Conservation (phyloP, 2,797 vertebrate species). For the Rhincodon typus region DNA sequence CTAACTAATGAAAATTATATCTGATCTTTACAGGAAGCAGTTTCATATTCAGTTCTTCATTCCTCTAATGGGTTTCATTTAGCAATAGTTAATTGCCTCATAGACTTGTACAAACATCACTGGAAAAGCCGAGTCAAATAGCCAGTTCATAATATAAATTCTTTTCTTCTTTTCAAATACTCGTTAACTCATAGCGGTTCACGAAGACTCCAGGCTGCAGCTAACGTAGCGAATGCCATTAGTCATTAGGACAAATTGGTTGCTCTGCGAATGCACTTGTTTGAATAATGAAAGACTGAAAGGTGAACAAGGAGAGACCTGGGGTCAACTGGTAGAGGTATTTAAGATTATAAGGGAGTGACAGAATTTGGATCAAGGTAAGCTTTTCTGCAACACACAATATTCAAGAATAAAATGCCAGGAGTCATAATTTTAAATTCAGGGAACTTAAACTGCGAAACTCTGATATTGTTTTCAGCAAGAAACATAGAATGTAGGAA, state of each 20-base stretch:
- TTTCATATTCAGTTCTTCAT: conserved; percentile 1
- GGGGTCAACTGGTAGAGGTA: background rate
- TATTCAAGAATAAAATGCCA: background rate
- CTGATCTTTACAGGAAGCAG: background rate
- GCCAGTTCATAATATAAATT: background rate
- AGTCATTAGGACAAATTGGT: background rate
- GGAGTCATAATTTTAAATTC: background rate
- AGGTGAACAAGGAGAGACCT: background rate
- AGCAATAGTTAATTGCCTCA: background rate
- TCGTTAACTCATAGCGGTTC: background rate
- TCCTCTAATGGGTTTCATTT: background rate
- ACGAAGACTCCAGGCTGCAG: background rate
- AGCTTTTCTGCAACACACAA: background rate
- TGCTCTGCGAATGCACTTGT: background rate
- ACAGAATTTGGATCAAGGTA: background rate
- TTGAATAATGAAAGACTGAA: background rate
- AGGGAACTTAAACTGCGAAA: background rate
- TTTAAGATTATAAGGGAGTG: background rate
- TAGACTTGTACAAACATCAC: background rate
- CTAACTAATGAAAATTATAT: background rate
- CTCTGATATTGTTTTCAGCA: background rate
- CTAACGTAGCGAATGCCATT: background rate
- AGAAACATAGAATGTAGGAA: too few species aligned
- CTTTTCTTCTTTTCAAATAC: background rate
- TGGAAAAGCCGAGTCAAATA: conserved; percentile 12